phyloP scores from a whole-genome alignment of 2,797 vertebrate genomes.

The Oreonectes daqikongensis region DNA sequence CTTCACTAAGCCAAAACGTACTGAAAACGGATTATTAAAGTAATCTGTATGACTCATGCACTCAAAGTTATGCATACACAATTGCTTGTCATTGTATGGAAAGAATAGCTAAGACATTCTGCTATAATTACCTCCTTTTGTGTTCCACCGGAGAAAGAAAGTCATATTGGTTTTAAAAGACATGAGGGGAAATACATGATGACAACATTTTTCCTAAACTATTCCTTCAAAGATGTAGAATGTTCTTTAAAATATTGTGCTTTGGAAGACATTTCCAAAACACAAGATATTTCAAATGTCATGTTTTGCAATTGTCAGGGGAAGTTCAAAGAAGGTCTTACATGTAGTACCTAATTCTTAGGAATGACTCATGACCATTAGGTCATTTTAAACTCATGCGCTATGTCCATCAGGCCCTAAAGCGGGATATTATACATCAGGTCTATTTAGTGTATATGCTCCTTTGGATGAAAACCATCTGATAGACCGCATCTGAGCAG shows the following conservation, averaged over 20 bases:
- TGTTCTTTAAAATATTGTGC: not conserved
- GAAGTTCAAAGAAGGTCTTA: not conserved
- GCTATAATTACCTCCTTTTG: constrained; percentile 4
- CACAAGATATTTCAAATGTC: not conserved
- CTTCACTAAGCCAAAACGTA: not conserved
- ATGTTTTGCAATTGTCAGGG: not conserved
- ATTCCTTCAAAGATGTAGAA: not conserved
- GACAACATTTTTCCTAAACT: not conserved
- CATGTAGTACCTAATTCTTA: not conserved
- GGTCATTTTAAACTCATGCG: not conserved
- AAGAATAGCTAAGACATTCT: constrained; percentile 2
- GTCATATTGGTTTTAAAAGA: not conserved
- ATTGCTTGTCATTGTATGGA: constrained; percentile 13
- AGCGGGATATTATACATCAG: not conserved
- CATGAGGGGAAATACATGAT: not conserved
- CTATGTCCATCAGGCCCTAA: not conserved
- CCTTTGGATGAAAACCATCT: no score
- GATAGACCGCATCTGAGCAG: no score
- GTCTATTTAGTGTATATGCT: not conserved
- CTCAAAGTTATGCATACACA: not conserved
- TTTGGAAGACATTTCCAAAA: not conserved
- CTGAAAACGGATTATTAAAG: not conserved
- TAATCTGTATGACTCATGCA: not conserved
- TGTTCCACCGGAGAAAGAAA: constrained; percentile 1
- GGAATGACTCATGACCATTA: not conserved